Base-by-base conservation (phyloP, 2,888 invertebrate genomes). In the Polymixis lichenea region DNA sequence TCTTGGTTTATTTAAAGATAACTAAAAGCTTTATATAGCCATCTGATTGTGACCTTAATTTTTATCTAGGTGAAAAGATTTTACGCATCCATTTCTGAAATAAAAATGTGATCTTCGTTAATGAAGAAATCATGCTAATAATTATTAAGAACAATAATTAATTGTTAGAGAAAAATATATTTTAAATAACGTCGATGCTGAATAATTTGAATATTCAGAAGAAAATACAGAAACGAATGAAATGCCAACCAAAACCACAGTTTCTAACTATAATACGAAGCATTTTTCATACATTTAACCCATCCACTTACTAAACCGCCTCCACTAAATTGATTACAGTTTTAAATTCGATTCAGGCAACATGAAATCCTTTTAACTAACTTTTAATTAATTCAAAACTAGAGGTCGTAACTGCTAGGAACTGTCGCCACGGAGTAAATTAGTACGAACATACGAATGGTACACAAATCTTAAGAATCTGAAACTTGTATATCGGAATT, bases 311-410 rank as follows among this genome's bases (percentile, higher is more conserved):
- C 46, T 17, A 53, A 58, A 58, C 60, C 51, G 4, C 43, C 53
- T 58, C n/a, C 43, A 28, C 15, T 65, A 79, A 84, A 80, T 75
- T 77, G 68, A 77, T 85, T 73, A 79, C 65, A 72, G 71, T 81
- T 85, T 77, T 65, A 70, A 83, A 80, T 87, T 83, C 64, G 67
- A 85, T 85, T 81, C 64, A 15, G 71, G 53, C 43, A 68, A 69
- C 74, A 62, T 55, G 60, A 73, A 84, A 69, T 73, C 79, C 60
- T 73, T 77, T 75, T 82, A 71, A 68, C 65, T 38, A 83, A 87
- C 70, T 82, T 87, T 81, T 80, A 84, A 88, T 84, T 81, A 82
- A 86, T 83, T 78, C 70, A 72, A 60, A 81, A 81, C 78, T 80
- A 75, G 65, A 49, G 75, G 62, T 71, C 64, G 75, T 67, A 77